phyloP scores from a whole-genome alignment of 2,113 vertebrate species.

The Sinocyclocheilus maitianheensis region DNA sequence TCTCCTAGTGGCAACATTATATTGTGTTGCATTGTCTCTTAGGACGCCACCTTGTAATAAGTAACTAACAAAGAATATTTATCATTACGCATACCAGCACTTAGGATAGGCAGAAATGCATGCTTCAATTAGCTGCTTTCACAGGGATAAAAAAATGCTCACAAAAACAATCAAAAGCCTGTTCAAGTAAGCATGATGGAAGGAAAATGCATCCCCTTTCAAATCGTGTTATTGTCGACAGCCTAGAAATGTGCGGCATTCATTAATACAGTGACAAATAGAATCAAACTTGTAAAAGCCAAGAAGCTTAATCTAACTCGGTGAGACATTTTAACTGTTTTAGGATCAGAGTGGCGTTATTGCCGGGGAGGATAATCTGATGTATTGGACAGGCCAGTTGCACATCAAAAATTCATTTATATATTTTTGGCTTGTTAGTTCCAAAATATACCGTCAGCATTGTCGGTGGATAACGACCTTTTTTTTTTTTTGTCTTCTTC shows the following conservation, averaged over 20 bases:
- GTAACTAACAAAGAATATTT: slow-evolving; percentile 50
- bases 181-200: slow-evolving; percentile 40
- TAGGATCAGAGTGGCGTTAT: no score
- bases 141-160: not conserved
- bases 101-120: slow-evolving; percentile 31
- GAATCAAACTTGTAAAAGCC: slow-evolving; percentile 21
- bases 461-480: not conserved
- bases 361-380: no score
- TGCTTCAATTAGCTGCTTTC: slow-evolving; percentile 38
- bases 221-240: slow-evolving; percentile 48
- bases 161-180: slow-evolving; percentile 50
- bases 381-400: not conserved
- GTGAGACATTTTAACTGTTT: not conserved
- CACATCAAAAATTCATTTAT: not conserved
- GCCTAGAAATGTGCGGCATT: slow-evolving; percentile 11
- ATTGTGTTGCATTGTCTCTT: slow-evolving; percentile 42
- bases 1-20: slow-evolving; percentile 39
- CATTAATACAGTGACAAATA: slow-evolving; percentile 39
- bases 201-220: slow-evolving; percentile 16
- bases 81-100: slow-evolving; percentile 48
- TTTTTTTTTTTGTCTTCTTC: not conserved
- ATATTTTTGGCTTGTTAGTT: not conserved
- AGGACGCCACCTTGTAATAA: slow-evolving; percentile 43
- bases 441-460: not conserved
- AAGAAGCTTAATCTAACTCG: slow-evolving; percentile 26